These are phyloP conservation scores for Nettapus auritus DNA, from an alignment of 2,113 vertebrate species.

Conservation along the genomic window DNA sequence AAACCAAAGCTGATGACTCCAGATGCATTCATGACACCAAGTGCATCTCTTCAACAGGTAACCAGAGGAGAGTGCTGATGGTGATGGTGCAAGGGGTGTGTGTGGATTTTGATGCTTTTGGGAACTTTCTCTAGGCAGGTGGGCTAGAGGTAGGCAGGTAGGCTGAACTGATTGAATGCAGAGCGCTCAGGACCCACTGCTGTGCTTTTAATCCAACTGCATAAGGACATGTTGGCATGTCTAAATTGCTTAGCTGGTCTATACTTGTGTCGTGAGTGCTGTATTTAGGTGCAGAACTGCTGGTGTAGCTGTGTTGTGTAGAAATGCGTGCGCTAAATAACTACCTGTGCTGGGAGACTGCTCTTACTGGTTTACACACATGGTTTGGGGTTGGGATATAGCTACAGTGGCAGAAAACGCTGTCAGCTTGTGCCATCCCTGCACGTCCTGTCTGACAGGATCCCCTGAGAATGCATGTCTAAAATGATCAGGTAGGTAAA, in stretches of 20 bases:
- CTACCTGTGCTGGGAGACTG: not conserved
- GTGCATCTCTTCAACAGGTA: slow-evolving; percentile 88
- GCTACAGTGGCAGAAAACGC: not conserved
- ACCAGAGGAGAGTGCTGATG: not conserved
- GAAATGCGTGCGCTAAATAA: not conserved
- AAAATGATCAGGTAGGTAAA: not conserved
- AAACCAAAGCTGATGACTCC: slow-evolving; percentile 98
- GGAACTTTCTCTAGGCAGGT: not conserved
- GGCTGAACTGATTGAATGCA: not conserved
- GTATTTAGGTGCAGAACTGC: not conserved
- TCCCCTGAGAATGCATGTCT: not conserved
- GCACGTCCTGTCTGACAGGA: not conserved
- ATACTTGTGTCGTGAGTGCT: not conserved
- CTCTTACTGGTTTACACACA: not conserved
- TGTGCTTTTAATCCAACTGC: not conserved
- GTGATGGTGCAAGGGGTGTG: not conserved
- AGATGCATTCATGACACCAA: slow-evolving; percentile 97
- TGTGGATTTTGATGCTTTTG: not conserved
- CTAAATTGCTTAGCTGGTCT: not conserved
- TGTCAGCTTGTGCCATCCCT: not conserved
- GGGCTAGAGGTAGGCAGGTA: not conserved
- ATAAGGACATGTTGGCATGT: not conserved
- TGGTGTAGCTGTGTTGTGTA: not conserved
- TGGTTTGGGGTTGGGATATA: not conserved
- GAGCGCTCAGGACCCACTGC: not conserved